Base-by-base conservation (phyloP, 2,797 vertebrate species). In the Gymnothorax reevesii region DNA sequence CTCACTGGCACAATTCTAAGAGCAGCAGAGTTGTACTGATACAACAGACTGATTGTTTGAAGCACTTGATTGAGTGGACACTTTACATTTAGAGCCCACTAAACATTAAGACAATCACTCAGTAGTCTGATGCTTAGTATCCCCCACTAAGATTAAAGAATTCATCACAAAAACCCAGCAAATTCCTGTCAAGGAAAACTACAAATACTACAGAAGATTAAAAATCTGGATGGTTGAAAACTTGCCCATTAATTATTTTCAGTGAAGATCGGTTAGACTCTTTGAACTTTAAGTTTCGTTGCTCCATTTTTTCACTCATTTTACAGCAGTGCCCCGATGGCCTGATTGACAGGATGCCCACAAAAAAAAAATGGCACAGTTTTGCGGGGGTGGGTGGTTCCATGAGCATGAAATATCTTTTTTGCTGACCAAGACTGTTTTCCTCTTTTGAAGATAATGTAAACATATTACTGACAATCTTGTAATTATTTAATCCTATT, bases 61-160 rank as follows among this genome's bases (percentile, higher is more conserved):
- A 79, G 75, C 75, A 79, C 75, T 8, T 79, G 75, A 79, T 79
- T 79, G 54, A 79, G 75, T 79, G 75, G 42, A n/a, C 75, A 22
- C 75, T 79, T 75, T 75, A 12, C 10, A 22, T 49, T 75, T 54
- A 79, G 75, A 52, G 75, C 75, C 22, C 75, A 79, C 75, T 79
- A 79, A 20, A 54, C 17, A 54, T 49, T 54, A 79, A 79, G 20
- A 52, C 75, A 79, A 79, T 42, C 54, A 17, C 75, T 22, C 49
- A 15, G 42, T 54, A 10, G 75, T 52, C 75, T 54, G 17, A 54
- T 79, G 49, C 49, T 54, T 54, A 79, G 42, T 7, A 15, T 77
- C 42, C 42, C 33, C 42, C 17, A 42, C 8, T 54, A 2, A 54
- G 75, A 79, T 54, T 7, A 75, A 49, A 52, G 75, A 13, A 75